These are phyloP conservation scores for Hipposideros armiger DNA, from an alignment of 2,113 vertebrate species.

Conservation along the genomic window DNA sequence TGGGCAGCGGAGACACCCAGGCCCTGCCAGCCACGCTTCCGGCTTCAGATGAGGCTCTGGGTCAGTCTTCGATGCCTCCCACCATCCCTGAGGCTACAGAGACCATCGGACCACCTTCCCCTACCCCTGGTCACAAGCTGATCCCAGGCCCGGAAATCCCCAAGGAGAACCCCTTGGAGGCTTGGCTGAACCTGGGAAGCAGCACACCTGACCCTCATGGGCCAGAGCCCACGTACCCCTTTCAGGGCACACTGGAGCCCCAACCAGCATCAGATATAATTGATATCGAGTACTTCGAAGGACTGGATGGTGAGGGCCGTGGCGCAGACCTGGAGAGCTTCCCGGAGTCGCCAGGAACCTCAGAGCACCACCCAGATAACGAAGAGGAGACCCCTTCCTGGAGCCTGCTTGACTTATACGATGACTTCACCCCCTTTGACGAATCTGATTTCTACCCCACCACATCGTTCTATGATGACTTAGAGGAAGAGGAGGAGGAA, in stretches of 20 bases:
- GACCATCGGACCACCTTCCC: background rate
- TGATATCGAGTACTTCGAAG: slow-evolving; percentile 93
- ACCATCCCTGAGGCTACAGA: slow-evolving; percentile 78
- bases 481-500: slow-evolving; percentile 87
- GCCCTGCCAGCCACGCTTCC: slow-evolving; percentile 23
- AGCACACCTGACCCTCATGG: slow-evolving; percentile 69
- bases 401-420: slow-evolving; percentile 92
- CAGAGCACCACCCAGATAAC: slow-evolving; percentile 68
- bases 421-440: slow-evolving; percentile 94
- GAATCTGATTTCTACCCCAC: slow-evolving; percentile 92
- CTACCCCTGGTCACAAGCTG: background rate
- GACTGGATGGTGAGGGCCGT: slow-evolving; percentile 81
- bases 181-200: slow-evolving; percentile 67
- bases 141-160: background rate
- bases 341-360: slow-evolving; percentile 85
- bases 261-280: slow-evolving; percentile 85
- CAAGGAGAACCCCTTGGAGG: slow-evolving; percentile 81
- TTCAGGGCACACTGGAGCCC: slow-evolving; percentile 79
- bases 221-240: slow-evolving; percentile 58
- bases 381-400: slow-evolving; percentile 90
- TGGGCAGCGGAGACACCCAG: slow-evolving; percentile 89
- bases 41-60: slow-evolving; percentile 26
- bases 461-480: slow-evolving; percentile 90
- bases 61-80: slow-evolving; percentile 11
- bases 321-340: slow-evolving; percentile 84